phyloP scores from a whole-genome alignment of 1,140 invertebrate species.

The Lordiphosa mommai region DNA sequence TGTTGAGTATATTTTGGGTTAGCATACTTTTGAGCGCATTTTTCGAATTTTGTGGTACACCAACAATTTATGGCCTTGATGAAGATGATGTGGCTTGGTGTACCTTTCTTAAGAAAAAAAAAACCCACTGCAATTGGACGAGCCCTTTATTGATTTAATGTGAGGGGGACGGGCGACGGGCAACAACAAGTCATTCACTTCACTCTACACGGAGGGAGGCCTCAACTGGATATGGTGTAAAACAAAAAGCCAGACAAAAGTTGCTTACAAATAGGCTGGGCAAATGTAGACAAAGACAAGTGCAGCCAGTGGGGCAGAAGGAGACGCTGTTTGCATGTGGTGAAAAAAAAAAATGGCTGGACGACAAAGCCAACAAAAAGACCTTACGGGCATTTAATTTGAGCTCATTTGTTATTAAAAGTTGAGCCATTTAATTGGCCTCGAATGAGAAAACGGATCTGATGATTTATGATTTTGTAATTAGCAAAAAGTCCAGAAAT shows the following conservation, averaged over 20 bases:
- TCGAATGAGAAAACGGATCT: no score
- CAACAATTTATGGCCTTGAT: slow-evolving; percentile 31
- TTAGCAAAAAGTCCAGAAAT: no score
- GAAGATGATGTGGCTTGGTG: slow-evolving; percentile 19
- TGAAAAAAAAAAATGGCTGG: no score
- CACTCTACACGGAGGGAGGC: slow-evolving; percentile 11
- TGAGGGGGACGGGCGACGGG: slow-evolving; percentile 45
- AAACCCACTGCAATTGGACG: slow-evolving; percentile 43
- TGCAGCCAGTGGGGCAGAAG: no score
- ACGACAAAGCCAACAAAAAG: no score
- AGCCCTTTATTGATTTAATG: slow-evolving; percentile 70
- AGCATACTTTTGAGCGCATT: slow-evolving; percentile 53
- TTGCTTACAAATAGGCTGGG: no score
- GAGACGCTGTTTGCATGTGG: no score
- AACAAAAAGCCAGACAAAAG: background rate
- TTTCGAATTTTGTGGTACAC: background rate
- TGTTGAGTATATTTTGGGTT: slow-evolving; percentile 29
- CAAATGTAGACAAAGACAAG: no score
- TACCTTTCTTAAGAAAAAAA: slow-evolving; percentile 31
- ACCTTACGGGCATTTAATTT: no score
- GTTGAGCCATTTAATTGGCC: no score
- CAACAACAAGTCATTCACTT: slow-evolving; percentile 64
- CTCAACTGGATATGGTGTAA: background rate
- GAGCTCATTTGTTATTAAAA: no score
- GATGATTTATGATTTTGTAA: no score